phyloP scores from a whole-genome alignment of 2,888 invertebrate genomes.

The Nomada fucata region DNA sequence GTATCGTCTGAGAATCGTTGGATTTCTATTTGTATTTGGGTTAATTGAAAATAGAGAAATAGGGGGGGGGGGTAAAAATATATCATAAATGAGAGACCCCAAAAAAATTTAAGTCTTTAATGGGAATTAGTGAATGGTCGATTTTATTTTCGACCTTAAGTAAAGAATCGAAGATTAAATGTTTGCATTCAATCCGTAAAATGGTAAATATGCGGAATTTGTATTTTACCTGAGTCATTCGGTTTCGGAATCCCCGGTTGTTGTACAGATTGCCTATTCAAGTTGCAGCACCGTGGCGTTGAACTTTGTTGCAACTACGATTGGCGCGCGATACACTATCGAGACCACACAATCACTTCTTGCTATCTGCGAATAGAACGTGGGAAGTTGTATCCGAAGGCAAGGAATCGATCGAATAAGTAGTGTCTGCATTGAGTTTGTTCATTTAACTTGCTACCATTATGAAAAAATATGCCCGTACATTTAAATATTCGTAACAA shows the following conservation, averaged over 20 bases:
- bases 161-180: too few relatives aligned
- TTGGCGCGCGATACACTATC: constrained; percentile 23
- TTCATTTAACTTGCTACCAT: not conserved
- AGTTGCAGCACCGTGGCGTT: constrained; percentile 11
- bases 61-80: too few relatives aligned
- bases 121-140: too few relatives aligned
- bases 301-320: constrained; percentile 33
- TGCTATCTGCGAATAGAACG: constrained; percentile 38
- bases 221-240: too few relatives aligned
- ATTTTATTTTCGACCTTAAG: too few relatives aligned
- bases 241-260: not conserved
- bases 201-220: too few relatives aligned
- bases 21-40: not conserved
- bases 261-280: constrained; percentile 11
- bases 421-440: constrained; percentile 1
- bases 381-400: constrained; percentile 16
- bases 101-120: too few relatives aligned
- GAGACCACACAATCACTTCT: constrained; percentile 37
- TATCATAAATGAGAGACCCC: too few relatives aligned
- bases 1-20: not conserved
- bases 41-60: too few relatives aligned
- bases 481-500: too few relatives aligned
- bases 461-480: too few relatives aligned
- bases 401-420: constrained; percentile 22
- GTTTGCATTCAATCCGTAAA: too few relatives aligned